Conservation (phyloP, 2,113 vertebrate genomes). For the Eulemur rufifrons region DNA sequence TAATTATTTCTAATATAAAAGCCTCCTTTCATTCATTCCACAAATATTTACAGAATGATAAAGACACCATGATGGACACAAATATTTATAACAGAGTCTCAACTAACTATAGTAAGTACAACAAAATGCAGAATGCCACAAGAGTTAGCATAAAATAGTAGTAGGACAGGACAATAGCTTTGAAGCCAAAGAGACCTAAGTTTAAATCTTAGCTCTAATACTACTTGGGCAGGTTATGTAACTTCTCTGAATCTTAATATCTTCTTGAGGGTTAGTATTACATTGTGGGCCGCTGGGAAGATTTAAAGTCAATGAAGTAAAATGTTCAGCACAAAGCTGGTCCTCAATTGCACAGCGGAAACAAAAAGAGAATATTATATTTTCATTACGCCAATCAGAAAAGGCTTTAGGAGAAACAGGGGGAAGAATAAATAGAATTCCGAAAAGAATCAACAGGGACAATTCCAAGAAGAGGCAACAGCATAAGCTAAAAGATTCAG, state of each 20-base stretch:
- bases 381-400: neutral
- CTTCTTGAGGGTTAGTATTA: neutral
- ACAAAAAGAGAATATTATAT: neutral
- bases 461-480: neutral
- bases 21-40: neutral
- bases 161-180: neutral
- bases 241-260: neutral
- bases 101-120: neutral
- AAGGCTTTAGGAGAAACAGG: neutral
- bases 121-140: neutral
- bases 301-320: constrained; percentile 33
- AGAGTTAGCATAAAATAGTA: neutral
- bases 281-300: neutral
- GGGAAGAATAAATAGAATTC: neutral
- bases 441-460: neutral
- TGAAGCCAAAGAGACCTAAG: neutral
- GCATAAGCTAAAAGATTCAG: neutral
- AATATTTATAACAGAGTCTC: neutral
- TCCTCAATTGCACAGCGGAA: neutral
- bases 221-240: neutral
- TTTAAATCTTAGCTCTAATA: constrained; percentile 5
- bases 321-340: neutral
- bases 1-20: constrained; percentile 9
- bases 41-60: constrained; percentile 49
- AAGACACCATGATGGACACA: neutral